Evolutionary conservation across 2,797 vertebrate species (phyloP).

Genomic region (Heliangelus exortis): DNA sequence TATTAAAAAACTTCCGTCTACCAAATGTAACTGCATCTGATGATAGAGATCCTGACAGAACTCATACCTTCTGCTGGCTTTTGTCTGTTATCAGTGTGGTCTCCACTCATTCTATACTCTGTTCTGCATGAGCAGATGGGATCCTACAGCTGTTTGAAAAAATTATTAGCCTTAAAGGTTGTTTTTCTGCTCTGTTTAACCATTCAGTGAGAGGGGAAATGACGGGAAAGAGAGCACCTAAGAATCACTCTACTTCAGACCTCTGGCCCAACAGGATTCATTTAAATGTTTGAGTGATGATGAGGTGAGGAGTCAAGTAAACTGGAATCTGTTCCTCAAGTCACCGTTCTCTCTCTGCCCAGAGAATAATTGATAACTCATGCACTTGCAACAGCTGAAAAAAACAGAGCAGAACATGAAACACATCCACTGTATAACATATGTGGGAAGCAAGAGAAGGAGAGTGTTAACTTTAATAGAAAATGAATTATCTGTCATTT

Average conservation of each 20-base stretch:
- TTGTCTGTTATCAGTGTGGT: conserved; percentile 25
- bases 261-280: conserved; percentile 49
- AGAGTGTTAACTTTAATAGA: conserved; percentile 67
- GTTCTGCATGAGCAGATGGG: conserved; percentile 29
- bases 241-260: background rate
- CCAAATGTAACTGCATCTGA: conserved; percentile 26
- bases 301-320: conserved; percentile 69
- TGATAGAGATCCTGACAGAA: conserved; percentile 49
- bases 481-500: conserved; percentile 52
- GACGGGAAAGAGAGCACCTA: background rate
- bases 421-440: conserved; percentile 33
- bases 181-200: conserved; percentile 74
- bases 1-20: background rate
- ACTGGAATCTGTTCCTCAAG: conserved; percentile 42
- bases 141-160: conserved; percentile 61
- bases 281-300: conserved; percentile 39
- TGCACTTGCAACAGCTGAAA: conserved; percentile 79
- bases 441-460: conserved; percentile 57
- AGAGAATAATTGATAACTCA: conserved; percentile 71
- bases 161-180: conserved; percentile 68
- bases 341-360: conserved; percentile 65
- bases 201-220: conserved; percentile 40
- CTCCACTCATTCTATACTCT: conserved; percentile 17
- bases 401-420: conserved; percentile 73
- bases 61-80: conserved; percentile 57